These are phyloP conservation scores for Blomia tropicalis DNA, from an alignment of 2,888 invertebrate genomes.

Conservation along the genomic window DNA sequence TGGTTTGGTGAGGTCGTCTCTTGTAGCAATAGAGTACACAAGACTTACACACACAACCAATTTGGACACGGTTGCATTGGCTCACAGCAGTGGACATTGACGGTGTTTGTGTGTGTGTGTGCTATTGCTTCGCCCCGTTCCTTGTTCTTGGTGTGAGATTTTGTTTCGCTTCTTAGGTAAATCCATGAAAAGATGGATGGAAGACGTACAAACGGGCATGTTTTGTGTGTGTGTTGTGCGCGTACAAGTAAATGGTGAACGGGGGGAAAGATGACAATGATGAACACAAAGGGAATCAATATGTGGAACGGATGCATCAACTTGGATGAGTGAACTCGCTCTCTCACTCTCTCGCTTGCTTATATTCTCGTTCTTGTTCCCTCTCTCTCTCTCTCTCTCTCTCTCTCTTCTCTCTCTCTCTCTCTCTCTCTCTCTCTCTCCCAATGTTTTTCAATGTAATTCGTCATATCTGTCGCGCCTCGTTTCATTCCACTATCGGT, in stretches of 20 bases:
- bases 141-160: neutral
- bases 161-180: neutral
- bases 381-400: neutral
- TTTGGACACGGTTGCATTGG: neutral
- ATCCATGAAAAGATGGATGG: constrained; percentile 6
- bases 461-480: constrained; percentile 4
- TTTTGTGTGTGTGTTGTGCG: no score
- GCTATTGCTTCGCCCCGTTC: no score
- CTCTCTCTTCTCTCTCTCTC: neutral
- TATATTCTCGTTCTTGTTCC: neutral
- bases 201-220: neutral
- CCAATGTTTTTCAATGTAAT: constrained; percentile 4
- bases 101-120: no score
- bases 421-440: neutral
- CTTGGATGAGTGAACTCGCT: neutral
- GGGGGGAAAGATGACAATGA: neutral
- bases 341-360: neutral
- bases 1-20: no score
- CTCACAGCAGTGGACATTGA: neutral
- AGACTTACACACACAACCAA: neutral
- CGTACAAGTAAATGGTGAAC: no score
- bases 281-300: neutral
- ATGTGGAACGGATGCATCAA: constrained; percentile 12
- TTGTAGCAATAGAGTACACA: no score
- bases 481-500: no score